Conservation (phyloP, 2,888 invertebrate species). For the Melipona beecheii region DNA sequence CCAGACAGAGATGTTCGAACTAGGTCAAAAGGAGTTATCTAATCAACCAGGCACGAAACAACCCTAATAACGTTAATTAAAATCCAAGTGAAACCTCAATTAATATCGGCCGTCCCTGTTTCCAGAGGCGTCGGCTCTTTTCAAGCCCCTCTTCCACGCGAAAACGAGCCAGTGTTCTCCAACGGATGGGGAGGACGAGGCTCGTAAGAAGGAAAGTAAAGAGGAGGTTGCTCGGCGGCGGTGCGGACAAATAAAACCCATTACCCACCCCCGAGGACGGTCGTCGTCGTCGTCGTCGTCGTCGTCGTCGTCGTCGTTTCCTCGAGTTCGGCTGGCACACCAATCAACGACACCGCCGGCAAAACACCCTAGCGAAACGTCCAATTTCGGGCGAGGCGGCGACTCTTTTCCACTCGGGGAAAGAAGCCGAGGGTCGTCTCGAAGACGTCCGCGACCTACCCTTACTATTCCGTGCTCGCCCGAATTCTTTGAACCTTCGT, state of each 20-base stretch:
- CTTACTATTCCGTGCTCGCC: conserved; percentile 73
- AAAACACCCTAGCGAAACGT: conserved; percentile 62
- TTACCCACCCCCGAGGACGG: conserved; percentile 80
- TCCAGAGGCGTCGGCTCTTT: conserved; percentile 57
- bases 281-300: conserved; percentile 57
- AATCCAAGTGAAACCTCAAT: conserved; percentile 80
- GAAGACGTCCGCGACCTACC: conserved; percentile 80
- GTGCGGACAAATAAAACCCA: conserved; percentile 82
- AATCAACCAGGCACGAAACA: conserved; percentile 51
- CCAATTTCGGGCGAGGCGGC: conserved; percentile 42
- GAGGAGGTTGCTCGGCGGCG: conserved; percentile 69
- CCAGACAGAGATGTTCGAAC: conserved; percentile 23
- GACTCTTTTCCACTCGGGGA: conserved; percentile 73
- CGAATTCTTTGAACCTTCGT: conserved; percentile 71
- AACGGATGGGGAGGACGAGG: conserved; percentile 41
- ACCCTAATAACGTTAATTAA: conserved; percentile 82
- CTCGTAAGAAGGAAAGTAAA: conserved; percentile 64
- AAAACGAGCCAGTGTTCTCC: conserved; percentile 34
- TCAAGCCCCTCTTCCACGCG: conserved; percentile 29
- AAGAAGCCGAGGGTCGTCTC: conserved; percentile 78
- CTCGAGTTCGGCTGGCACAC: conserved; percentile 55
- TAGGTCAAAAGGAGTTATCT: conserved; percentile 48
- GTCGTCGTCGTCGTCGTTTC: conserved; percentile 60
- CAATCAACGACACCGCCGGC: conserved; percentile 42
- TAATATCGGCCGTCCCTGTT: conserved; percentile 77